Evolutionary conservation across 2,113 vertebrate species (phyloP), one percentile per base, ranked within the genome.

Genomic region (Casuarius casuarius): DNA sequence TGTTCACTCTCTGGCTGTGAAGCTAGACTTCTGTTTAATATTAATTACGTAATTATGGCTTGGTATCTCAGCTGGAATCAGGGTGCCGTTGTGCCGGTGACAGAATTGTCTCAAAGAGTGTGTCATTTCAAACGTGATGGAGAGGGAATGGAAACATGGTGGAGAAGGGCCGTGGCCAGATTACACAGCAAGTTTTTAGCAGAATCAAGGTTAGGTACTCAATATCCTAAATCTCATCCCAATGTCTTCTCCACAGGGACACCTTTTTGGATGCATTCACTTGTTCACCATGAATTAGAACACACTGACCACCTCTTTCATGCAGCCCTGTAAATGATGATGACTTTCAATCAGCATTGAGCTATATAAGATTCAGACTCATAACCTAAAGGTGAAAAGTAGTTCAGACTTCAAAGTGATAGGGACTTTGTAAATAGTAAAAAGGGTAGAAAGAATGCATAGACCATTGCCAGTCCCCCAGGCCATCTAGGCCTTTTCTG

Each of bases 351-450:
- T 84, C 77, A 73, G 23, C 25, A 29, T 46, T 18, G n/a, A 77
- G 28, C 56, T 52, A 2, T 35, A 6, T 33, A 9, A 72, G 42
- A 44, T 67, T 81, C 75, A 68, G 62, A 62, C 72, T 88, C 80
- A 71, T 61, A 84, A 94, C 74, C 66, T 82, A n/a, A 15, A 92
- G 59, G 87, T 76, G 77, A 73, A 89, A 91, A 68, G 58, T 9
- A 26, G 29, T 11, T 49, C 0, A 51, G 81, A 42, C 87, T 95
- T 94, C 91, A 94, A 94, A 91, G 91, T 9, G 95, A 83, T 94
- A 95, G 94, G 74, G 92, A 89, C 77, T 94, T 54, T 62, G 25
- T 66, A 51, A 66, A 92, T 70, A 83, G 86, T 90, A 83, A 38
- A n/a, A 80, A 80, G 89, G 48, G 63, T 76, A 74, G 79, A 81